Evolutionary conservation across 2,113 vertebrate species (phyloP), one percentile per base, ranked within the genome.

Genomic region (Salvator merianae): DNA sequence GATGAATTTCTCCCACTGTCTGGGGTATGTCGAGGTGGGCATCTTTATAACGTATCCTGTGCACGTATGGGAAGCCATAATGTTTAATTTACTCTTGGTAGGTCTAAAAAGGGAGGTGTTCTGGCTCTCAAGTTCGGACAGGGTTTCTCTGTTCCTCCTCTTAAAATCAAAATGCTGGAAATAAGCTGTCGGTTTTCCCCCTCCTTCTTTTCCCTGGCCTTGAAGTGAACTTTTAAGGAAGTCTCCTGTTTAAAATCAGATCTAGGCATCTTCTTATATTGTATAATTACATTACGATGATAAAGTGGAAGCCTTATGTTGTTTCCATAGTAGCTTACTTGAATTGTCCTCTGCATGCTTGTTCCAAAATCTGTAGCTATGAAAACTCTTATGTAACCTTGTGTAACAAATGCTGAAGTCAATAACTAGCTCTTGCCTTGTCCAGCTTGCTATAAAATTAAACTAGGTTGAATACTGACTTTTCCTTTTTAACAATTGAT

Each of bases 51-150:
- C 34, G 34, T 69, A 84, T 70, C 65, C 75, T 59, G 10, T 26
- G 65, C 75, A 84, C 74, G 83, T 78, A 59, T 34, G 8, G 75
- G 83, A 77, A 78, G 75, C 83, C 75, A 78, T 84, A 55, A 84
- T 84, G 82, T 55, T 84, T 59, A 84, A 77, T 77, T 69, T 84
- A 77, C 63, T 24, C 75, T 68, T 12, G 38, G 34, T 66, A n/a
- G 47, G 50, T 55, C 65, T 77, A 32, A 2, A 14, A 43, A 68
- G 50, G 28, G 70, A 55, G 36, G 65, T 2, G 16, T 16, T 59
- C 55, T 20, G 55, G 1, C 55, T 59, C 55, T 59, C 55, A 16
- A 20, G 55, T 59, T 59, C 20, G 55, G 43, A 34, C 22, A 28
- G 53, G 28, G 18, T 4, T 62, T 36, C 24, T 24, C 68, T 36